Base-by-base conservation (phyloP, 2,113 vertebrate genomes). In the Zosterops borbonicus region DNA sequence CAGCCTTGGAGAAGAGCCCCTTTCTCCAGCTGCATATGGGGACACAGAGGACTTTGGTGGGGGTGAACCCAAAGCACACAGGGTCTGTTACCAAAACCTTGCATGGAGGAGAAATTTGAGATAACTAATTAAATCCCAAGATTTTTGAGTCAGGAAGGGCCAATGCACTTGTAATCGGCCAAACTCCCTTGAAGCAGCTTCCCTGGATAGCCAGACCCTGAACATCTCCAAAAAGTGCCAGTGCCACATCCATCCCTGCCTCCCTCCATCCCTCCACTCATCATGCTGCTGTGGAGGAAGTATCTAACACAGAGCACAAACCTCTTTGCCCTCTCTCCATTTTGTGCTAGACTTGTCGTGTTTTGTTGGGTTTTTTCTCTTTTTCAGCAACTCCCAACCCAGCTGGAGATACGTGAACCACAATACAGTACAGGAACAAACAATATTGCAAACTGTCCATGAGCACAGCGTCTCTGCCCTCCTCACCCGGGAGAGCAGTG, bases 381-480 rank as follows among this genome's bases (percentile, higher is more conserved):
- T 87, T 92, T 81, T 82, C 65, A 86, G 31, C 44, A 87, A 94
- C 85, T 93, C 94, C 95, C 96, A 96, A 95, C 89, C 97, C 97
- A 95, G 96, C 94, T 96, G 95, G 96, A 93, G 94, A 96, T 89
- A 87, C 31, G 52, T 55, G 69, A 96, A 87, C 83, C 71, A 81
- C 71, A 29, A 95, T 94, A 95, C 96, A 97, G 94, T 95, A 95
- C 84, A 90, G 55, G 39, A 96, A 65, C 83, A 93, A 92, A 92
- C 69, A 58, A 9, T 49, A 70, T 56, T 2, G 0, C 83, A 85
- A 69, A 73, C 60, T 87, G 81, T 59, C 59, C 2, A 0, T 0
- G 2, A 91, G 25, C 0, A 1, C 65, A 55, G 29, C 6, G 24
- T 88, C 60, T 80, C 63, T 94, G 70, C 82, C 56, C 49, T 42